phyloP scores from a whole-genome alignment of 92 coral and sea anemone genomes.

The Heteractis magnifica region DNA sequence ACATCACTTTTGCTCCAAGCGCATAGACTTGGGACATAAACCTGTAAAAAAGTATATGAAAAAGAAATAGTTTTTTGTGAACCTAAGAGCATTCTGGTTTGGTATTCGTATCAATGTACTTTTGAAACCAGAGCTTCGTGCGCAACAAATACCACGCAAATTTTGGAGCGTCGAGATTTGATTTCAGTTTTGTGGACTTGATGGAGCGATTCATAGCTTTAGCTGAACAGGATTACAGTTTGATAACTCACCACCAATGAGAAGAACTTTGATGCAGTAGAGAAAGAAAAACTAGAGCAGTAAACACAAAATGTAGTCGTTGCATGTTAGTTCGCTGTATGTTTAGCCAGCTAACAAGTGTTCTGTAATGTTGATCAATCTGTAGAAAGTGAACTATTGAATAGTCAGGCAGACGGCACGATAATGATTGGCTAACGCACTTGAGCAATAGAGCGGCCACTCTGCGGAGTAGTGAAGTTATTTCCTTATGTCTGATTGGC shows the following conservation, averaged over 20 bases:
- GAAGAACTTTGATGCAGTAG: conserved; percentile 40
- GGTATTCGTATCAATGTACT: neutral
- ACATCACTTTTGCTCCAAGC: conserved; percentile 94
- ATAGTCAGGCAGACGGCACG: neutral
- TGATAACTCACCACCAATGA: conserved; percentile 70
- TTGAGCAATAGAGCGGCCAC: conserved; percentile 15
- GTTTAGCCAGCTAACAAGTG: conserved; percentile 2
- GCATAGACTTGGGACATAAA: conserved; percentile 97
- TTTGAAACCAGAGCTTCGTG: neutral
- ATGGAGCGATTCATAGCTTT: neutral
- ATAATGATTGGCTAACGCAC: conserved; percentile 15
- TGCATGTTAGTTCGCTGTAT: neutral
- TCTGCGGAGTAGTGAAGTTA: neutral
- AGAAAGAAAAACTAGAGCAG: conserved; percentile 26
- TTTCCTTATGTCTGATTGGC: conserved; percentile 16
- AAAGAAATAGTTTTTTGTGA: neutral
- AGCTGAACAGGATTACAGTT: neutral
- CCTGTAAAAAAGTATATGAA: conserved; percentile 44
- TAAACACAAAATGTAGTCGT: neutral
- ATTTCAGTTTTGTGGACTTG: neutral
- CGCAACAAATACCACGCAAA: neutral
- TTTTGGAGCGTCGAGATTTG: neutral
- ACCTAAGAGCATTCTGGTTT: neutral
- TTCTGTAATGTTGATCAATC: conserved; percentile 3
- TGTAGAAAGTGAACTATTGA: neutral